phyloP scores from a whole-genome alignment of 2,797 vertebrate genomes.

The Eurystomus glaucurus region DNA sequence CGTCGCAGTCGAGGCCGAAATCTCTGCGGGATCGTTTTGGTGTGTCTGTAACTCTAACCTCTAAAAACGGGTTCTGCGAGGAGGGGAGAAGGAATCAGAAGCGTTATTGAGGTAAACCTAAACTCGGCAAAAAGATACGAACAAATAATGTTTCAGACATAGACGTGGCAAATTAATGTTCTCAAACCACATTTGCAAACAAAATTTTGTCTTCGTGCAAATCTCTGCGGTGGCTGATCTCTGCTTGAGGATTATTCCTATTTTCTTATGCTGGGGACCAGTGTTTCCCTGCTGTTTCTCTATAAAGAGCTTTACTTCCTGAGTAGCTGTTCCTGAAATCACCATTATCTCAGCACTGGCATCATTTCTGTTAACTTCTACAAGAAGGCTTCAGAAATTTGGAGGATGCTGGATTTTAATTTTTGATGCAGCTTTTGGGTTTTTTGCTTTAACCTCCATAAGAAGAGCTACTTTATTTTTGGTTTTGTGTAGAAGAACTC shows the following conservation, averaged over 20 bases:
- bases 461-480: not conserved
- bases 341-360: not conserved
- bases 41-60: slow-evolving; percentile 94
- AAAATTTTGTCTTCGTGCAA: not conserved
- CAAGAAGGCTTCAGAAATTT: not conserved
- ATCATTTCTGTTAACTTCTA: not conserved
- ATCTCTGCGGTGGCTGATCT: not conserved
- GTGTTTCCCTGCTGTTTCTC: not conserved
- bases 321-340: not conserved
- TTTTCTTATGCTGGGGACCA: not conserved
- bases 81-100: slow-evolving; percentile 36
- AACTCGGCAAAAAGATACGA: not conserved
- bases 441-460: not conserved
- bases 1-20: slow-evolving; percentile 94
- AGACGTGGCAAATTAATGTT: not conserved
- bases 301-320: not conserved
- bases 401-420: not conserved
- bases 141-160: not conserved
- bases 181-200: not conserved
- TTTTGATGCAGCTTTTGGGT: not conserved
- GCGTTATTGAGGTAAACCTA: not conserved
- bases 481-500: not conserved
- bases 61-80: slow-evolving; percentile 94
- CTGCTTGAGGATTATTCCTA: not conserved
- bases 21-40: slow-evolving; percentile 91